Evolutionary conservation across 2,888 invertebrate species (phyloP), one percentile per base, ranked within the genome.

Genomic region (Megalurothrips usitatus): DNA sequence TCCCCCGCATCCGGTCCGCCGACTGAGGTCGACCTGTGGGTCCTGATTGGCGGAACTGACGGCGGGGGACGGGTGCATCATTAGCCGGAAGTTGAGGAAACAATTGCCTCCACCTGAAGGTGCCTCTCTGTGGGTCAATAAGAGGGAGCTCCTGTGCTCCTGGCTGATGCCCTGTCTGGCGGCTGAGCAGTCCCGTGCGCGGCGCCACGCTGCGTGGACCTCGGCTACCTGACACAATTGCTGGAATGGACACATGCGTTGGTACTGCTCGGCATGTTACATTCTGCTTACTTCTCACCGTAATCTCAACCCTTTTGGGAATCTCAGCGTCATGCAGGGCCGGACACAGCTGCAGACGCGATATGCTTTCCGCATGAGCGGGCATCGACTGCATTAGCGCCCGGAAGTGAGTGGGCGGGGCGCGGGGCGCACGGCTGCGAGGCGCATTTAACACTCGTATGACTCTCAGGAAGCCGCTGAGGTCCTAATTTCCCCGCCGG

Each of bases 401-500:
- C 58, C 68, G 68, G 68, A 75, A 75, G 68, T 75, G 26, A 14
- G 58, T 12, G 58, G 58, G 58, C 10, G 58, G 58, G 17, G 58
- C 58, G 34, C 34, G 34, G 34, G 34, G 34, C 34, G 34, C 34
- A 43, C 34, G 34, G 34, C 6, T 43, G 6, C 3, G 2, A 6
- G 34, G 34, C 3, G 34, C 34, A 43, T 43, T 43, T 43, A 43
- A 43, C 34, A 43, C 34, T 2, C 34, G 34, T 6, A 43, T 43
- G 34, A 43, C 34, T 43, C 34, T 6, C 34, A 43, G 34, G 34
- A 43, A 43, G 34, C 17, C 19, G 58, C 17, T 14, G 58, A 26
- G 23, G 68, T 75, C 68, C 68, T 75, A 75, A 75, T 75, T 75
- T 26, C 68, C 68, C 23, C 68, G 26, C 68, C 17, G n/a, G 26